Evolutionary conservation across 2,113 vertebrate genomes (phyloP), one percentile per base, ranked within the genome.

Genomic region (Spilogale gracilis): DNA sequence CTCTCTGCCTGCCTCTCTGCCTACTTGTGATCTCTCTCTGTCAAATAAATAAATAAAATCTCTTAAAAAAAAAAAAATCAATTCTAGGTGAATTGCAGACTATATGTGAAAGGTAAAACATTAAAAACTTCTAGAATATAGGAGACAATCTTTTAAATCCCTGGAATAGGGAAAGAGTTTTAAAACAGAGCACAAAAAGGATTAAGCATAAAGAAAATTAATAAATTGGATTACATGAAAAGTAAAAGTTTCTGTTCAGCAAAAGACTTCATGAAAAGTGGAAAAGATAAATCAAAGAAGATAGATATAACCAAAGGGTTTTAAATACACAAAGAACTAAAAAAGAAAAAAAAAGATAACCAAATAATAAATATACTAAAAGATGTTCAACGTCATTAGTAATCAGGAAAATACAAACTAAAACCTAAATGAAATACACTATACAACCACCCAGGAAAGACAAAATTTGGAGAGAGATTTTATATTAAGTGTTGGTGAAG

Each of bases 351-450:
- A 73, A 27, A 91, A 54, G 48, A 83, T 30, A 93, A 14, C 25
- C 82, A 95, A 91, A 69, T 80, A 95, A 67, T 54, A 97, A 86
- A 32, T 87, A 58, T 5, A 90, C 50, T 91, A 91, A 96, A 95
- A 93, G 32, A 89, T 86, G 11, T 48, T 89, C 85, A 86, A 67
- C 11, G 80, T 92, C 73, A 89, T 73, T 61, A 80, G 30, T 84
- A 89, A 74, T 83, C 4, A 95, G 73, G 25, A 92, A 97, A 90
- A 84, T 52, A 43, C 9, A 89, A 84, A 89, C 52, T 81, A 94
- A 91, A 93, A 81, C 21, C 45, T 84, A 78, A 97, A 45, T 81
- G 30, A 89, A 91, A 91, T 69, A 90, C 0, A 78, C 74, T 86
- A 61, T 4, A 80, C 1, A 76, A 81, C 27, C 61, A 88, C 52